These are phyloP conservation scores for Anastrepha obliqua DNA, from an alignment of 1,140 invertebrate species.

Conservation along the genomic window DNA sequence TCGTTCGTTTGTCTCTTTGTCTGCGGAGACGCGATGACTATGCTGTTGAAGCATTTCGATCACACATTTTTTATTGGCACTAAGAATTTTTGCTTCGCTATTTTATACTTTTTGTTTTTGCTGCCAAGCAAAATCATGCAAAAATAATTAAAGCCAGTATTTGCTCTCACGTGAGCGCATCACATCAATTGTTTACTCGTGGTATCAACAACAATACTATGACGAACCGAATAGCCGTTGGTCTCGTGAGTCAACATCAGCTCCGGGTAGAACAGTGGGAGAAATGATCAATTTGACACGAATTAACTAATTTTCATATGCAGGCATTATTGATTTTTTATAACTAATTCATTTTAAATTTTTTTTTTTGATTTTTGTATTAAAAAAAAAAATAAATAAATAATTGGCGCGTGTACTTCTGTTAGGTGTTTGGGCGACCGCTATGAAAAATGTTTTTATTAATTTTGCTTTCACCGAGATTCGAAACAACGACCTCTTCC, in stretches of 20 bases:
- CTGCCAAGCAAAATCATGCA: constrained; percentile 10
- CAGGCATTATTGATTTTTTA: no score
- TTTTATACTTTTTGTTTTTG: not conserved
- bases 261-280: no score
- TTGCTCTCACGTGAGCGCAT: not conserved
- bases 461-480: no score
- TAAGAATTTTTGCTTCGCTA: not conserved
- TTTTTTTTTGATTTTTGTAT: no score
- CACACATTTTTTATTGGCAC: not conserved
- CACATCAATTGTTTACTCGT: constrained; percentile 15
- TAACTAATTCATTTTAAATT: no score
- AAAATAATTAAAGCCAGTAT: constrained; percentile 31
- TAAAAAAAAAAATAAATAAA: no score
- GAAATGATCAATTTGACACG: no score
- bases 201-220: constrained; percentile 10
- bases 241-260: not conserved
- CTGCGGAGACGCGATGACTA: not conserved
- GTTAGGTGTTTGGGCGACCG: no score
- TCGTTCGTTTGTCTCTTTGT: not conserved
- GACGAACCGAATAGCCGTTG: constrained; percentile 23
- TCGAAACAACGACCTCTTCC: no score
- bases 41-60: not conserved
- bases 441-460: no score
- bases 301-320: no score
- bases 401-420: no score